These are phyloP conservation scores for Amyelois transitella DNA, from an alignment of 1,140 invertebrate species.

Conservation along the genomic window DNA sequence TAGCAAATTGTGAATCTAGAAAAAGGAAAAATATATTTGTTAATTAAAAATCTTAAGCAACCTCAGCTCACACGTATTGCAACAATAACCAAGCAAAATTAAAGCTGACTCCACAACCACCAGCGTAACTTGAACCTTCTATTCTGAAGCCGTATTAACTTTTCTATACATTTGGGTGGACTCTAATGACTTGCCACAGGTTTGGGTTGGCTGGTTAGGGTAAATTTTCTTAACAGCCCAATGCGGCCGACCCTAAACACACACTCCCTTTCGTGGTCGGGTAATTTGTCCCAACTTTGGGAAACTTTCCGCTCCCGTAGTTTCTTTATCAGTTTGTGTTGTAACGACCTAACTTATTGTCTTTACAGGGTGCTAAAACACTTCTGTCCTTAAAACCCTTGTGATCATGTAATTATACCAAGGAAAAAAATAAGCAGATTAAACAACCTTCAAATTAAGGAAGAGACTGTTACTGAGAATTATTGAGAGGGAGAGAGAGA, in stretches of 20 bases:
- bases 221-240: constrained; percentile 23
- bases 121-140: not conserved
- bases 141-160: not conserved
- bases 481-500: too few species aligned
- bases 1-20: too few species aligned
- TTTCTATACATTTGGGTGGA: not conserved
- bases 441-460: too few species aligned
- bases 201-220: constrained; percentile 8
- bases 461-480: too few species aligned
- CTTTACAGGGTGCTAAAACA: too few species aligned
- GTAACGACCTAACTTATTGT: constrained; percentile 3
- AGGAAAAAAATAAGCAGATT: too few species aligned
- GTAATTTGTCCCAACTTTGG: constrained; percentile 30
- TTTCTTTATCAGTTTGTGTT: constrained; percentile 28
- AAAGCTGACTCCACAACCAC: not conserved
- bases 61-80: not conserved
- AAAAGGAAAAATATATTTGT: not conserved
- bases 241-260: constrained; percentile 30
- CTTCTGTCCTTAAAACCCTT: too few species aligned
- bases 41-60: not conserved
- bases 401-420: too few species aligned
- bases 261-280: constrained; percentile 23
- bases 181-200: constrained; percentile 12
- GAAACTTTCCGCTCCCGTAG: constrained; percentile 27
- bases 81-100: constrained; percentile 4